phyloP scores from a whole-genome alignment of 2,888 invertebrate genomes.

The Hypomecis atomaria region DNA sequence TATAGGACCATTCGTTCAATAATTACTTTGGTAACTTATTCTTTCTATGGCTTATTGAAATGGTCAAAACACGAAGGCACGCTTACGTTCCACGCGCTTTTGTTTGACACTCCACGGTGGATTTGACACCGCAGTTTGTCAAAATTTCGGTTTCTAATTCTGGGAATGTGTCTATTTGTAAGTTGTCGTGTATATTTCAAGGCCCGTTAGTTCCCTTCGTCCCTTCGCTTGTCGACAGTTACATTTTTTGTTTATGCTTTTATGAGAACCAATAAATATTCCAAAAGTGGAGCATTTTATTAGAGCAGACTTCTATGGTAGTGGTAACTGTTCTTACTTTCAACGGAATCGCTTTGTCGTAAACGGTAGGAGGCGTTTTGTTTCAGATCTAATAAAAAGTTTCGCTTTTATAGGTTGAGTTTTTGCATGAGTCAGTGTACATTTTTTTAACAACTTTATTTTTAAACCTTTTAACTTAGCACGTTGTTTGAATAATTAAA shows the following conservation, averaged over 20 bases:
- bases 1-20: conserved; percentile 68
- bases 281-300: conserved; percentile 79
- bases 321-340: conserved; percentile 80
- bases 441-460: not conserved
- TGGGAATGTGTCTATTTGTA: conserved; percentile 69
- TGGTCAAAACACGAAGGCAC: conserved; percentile 79
- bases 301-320: conserved; percentile 77
- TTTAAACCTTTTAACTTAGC: not conserved
- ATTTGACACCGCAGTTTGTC: conserved; percentile 79
- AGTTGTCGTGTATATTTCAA: conserved; percentile 63
- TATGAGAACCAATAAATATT: conserved; percentile 80
- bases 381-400: conserved; percentile 62
- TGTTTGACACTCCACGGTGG: conserved; percentile 61
- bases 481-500: not conserved
- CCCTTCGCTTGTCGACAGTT: conserved; percentile 69
- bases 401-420: conserved; percentile 70
- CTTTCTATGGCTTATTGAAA: conserved; percentile 71
- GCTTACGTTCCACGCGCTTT: conserved; percentile 70
- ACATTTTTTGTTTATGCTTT: conserved; percentile 62
- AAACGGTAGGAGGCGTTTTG: conserved; percentile 60
- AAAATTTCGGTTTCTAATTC: conserved; percentile 82
- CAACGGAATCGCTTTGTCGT: conserved; percentile 65
- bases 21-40: conserved; percentile 79
- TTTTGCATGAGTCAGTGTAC: conserved; percentile 33
- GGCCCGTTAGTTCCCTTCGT: conserved; percentile 69